A percentile compares a stretch with the other conserved stretches of the same genome.
Conservation (phyloP, 2,888 invertebrate species). For the Azorinus chamasolen region DNA sequence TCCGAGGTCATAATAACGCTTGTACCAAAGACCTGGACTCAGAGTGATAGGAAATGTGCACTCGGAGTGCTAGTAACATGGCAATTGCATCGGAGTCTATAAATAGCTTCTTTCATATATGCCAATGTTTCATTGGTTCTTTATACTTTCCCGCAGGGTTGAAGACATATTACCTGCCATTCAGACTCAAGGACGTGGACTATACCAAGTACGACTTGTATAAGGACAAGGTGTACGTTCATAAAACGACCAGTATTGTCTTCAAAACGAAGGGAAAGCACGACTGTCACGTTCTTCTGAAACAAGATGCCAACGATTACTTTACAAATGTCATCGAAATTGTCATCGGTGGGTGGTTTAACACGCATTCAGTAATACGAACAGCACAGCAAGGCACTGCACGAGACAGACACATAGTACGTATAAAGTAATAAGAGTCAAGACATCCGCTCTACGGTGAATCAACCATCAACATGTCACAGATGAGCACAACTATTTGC, state of each 20-base stretch:
- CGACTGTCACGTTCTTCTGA: conserved; percentile 39
- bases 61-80: too few species aligned
- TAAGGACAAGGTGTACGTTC: conserved; percentile 8
- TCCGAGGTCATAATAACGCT: too few species aligned
- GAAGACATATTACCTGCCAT: conserved; percentile 14
- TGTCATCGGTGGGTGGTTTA: conserved; percentile 52
- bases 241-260: conserved; percentile 9
- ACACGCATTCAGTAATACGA: conserved; percentile 35
- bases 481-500: too few species aligned
- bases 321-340: conserved; percentile 32
- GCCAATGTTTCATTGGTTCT: too few species aligned
- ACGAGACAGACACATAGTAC: conserved; percentile 3
- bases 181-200: conserved; percentile 22
- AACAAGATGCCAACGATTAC: conserved; percentile 34
- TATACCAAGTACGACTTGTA: conserved; percentile 27
- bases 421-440: too few species aligned
- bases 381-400: conserved; percentile 27
- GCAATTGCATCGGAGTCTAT: too few species aligned
- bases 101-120: too few species aligned
- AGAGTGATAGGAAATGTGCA: too few species aligned
- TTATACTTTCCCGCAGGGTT: too few species aligned
- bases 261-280: conserved; percentile 30
- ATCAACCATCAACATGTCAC: too few species aligned
- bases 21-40: too few species aligned
- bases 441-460: too few species aligned